A percentile compares a stretch with the other conserved stretches of the same genome.
Conservation (phyloP, 2,888 invertebrate genomes). For the Trypoxylon attenuatum region DNA sequence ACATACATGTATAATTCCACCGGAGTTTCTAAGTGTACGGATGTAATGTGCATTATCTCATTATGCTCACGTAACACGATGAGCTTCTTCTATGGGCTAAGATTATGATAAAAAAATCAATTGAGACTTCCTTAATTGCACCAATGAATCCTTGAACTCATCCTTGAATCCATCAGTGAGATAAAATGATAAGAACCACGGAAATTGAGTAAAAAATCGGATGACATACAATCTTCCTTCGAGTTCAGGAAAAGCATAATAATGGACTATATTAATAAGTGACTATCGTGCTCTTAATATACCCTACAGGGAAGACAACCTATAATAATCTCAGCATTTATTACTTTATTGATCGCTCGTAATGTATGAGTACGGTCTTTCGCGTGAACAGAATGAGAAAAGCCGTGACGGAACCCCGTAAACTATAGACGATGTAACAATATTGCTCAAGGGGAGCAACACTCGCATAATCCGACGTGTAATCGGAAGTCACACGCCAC, state of each 20-base stretch:
- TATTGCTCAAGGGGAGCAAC: conserved; percentile 1
- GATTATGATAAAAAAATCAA: neutral
- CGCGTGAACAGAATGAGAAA: neutral
- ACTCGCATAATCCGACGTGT: conserved; percentile 41
- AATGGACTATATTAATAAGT: too few species aligned
- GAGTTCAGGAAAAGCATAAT: too few species aligned
- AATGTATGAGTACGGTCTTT: neutral
- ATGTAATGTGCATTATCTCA: neutral
- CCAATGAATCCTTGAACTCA: too few species aligned
- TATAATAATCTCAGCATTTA: neutral
- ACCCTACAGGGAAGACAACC: too few species aligned
- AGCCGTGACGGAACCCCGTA: neutral
- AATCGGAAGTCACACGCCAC: conserved; percentile 1
- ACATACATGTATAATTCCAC: too few species aligned
- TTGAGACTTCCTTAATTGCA: neutral
- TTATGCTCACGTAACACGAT: too few species aligned
- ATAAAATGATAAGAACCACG: too few species aligned
- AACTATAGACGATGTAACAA: neutral
- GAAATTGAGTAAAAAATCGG: too few species aligned
- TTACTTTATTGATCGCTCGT: neutral
- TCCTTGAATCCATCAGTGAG: too few species aligned
- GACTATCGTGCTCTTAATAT: too few species aligned
- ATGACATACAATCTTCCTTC: too few species aligned
- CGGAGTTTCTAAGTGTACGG: neutral
- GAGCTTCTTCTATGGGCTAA: neutral